Evolutionary conservation across 2,113 vertebrate species (phyloP).

Genomic region (Rallus limicola): DNA sequence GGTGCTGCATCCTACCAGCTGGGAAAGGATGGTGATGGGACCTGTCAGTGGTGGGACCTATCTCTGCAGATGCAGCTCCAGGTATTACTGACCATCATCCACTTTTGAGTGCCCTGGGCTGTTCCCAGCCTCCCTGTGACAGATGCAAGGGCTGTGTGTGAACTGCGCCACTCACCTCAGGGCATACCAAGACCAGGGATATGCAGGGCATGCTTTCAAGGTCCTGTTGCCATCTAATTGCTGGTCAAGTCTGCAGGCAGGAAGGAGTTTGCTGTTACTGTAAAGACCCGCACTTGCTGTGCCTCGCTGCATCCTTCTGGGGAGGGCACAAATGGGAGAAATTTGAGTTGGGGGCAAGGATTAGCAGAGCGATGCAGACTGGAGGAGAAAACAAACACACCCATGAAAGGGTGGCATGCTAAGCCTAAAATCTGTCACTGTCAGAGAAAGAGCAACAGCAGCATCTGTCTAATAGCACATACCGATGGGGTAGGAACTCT

Average conservation of each 20-base stretch:
- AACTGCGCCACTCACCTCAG: neutral
- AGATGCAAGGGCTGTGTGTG: neutral
- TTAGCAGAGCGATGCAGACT: slow-evolving; percentile 31
- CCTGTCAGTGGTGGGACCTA: rapidly evolving
- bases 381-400: slow-evolving; percentile 55
- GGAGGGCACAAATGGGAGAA: neutral
- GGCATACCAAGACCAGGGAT: neutral
- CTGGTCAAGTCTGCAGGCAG: neutral
- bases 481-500: slow-evolving; percentile 32
- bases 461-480: slow-evolving; percentile 60
- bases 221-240: neutral
- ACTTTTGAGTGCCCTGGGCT: neutral
- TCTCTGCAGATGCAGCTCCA: neutral
- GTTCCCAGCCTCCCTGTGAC: neutral
- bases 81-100: neutral
- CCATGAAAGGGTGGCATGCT: slow-evolving; percentile 28
- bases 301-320: neutral
- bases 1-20: neutral
- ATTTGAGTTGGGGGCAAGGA: slow-evolving; percentile 13
- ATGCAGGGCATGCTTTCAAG: neutral
- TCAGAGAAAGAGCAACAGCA: slow-evolving; percentile 59
- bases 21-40: neutral
- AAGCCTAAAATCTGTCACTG: slow-evolving; percentile 57
- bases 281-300: neutral
- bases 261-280: slow-evolving; percentile 1